Evolutionary conservation across 2,797 vertebrate species (phyloP).

Genomic region (Tiaroga cobitis): DNA sequence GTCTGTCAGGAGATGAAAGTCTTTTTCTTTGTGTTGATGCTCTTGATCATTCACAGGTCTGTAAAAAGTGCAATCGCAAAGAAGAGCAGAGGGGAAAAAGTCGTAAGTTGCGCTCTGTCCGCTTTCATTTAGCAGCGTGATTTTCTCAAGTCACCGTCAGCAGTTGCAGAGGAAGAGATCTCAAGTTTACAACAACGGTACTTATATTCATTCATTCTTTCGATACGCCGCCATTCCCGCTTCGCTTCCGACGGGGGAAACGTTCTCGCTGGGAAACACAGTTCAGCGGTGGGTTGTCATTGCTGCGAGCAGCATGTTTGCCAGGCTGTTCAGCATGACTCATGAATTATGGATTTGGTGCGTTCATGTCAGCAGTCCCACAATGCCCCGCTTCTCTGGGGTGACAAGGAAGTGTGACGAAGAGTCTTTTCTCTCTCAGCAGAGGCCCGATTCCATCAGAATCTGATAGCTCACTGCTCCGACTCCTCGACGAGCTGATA

Average conservation of each 20-base stretch:
- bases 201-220: slow-evolving; percentile 75
- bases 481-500: slow-evolving; percentile 30
- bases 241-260: slow-evolving; percentile 74
- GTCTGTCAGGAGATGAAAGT: slow-evolving; percentile 77
- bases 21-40: slow-evolving; percentile 61
- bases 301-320: slow-evolving; percentile 73
- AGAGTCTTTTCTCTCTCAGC: slow-evolving; percentile 57
- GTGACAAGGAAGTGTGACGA: slow-evolving; percentile 54
- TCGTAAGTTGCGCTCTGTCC: neutral
- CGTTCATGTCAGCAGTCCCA: slow-evolving; percentile 55
- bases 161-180: slow-evolving; percentile 19
- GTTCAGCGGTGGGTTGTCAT: slow-evolving; percentile 75
- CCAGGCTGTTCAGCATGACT: slow-evolving; percentile 64
- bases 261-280: slow-evolving; percentile 78
- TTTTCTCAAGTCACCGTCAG: slow-evolving; percentile 64
- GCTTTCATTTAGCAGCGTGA: slow-evolving; percentile 56
- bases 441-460: slow-evolving; percentile 31
- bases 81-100: slow-evolving; percentile 46
- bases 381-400: slow-evolving; percentile 37
- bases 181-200: slow-evolving; percentile 14
- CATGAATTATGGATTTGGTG: slow-evolving; percentile 78
- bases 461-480: slow-evolving; percentile 33
- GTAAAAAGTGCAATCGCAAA: slow-evolving; percentile 73
- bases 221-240: slow-evolving; percentile 76
- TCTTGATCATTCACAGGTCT: slow-evolving; percentile 79